These are phyloP conservation scores for Protonibea diacanthus DNA, from an alignment of 2,797 vertebrate genomes.

Conservation along the genomic window DNA sequence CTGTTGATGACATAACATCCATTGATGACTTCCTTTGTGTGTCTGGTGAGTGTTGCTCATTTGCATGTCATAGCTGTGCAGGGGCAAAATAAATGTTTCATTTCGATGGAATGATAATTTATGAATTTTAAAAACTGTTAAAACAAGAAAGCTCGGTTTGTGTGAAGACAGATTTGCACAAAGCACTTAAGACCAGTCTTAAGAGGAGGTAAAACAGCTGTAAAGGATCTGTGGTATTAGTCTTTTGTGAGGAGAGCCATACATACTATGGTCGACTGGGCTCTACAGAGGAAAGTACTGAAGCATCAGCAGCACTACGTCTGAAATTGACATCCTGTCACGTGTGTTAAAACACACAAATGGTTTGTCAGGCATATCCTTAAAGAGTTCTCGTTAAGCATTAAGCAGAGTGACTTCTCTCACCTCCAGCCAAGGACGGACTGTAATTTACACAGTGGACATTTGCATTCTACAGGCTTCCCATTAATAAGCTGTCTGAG, in stretches of 20 bases:
- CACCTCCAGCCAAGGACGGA: slow-evolving; percentile 80
- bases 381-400: slow-evolving; percentile 79
- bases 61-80: slow-evolving; percentile 9
- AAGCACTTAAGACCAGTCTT: slow-evolving; percentile 24
- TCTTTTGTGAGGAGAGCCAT: slow-evolving; percentile 44
- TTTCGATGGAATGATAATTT: neutral
- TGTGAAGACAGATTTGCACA: slow-evolving; percentile 18
- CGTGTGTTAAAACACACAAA: slow-evolving; percentile 70
- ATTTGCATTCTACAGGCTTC: slow-evolving; percentile 77
- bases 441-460: slow-evolving; percentile 71
- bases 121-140: neutral
- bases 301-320: slow-evolving; percentile 54
- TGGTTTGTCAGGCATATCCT: slow-evolving; percentile 63
- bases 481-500: slow-evolving; percentile 72
- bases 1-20: slow-evolving; percentile 98
- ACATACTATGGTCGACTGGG: slow-evolving; percentile 51
- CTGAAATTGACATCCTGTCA: slow-evolving; percentile 75
- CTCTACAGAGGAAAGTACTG: slow-evolving; percentile 53
- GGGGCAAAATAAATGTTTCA: neutral
- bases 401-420: slow-evolving; percentile 77
- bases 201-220: slow-evolving; percentile 19
- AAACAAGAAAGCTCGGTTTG: slow-evolving; percentile 1
- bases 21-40: slow-evolving; percentile 99
- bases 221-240: slow-evolving; percentile 18
- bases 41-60: slow-evolving; percentile 90